A percentile compares a stretch with the other conserved stretches of the same genome.
phyloP scores from a whole-genome alignment of 2,797 vertebrate species.

The Pagetopsis macropterus region DNA sequence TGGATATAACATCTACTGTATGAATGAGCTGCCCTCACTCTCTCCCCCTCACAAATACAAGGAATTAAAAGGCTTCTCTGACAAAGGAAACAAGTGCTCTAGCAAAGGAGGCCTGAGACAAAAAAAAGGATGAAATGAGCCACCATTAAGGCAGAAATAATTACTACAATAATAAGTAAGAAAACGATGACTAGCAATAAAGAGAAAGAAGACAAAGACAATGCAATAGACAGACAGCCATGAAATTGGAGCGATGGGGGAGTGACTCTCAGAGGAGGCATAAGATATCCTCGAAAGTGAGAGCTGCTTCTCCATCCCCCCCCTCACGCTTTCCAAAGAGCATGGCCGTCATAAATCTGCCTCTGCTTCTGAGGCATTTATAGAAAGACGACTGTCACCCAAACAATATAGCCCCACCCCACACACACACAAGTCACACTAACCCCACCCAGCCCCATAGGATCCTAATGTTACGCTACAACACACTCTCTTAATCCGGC shows the following conservation, averaged over 20 bases:
- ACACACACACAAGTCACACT: conserved; percentile 39
- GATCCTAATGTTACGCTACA: conserved; percentile 47
- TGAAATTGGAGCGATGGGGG: conserved; percentile 57
- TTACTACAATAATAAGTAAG: conserved; percentile 16
- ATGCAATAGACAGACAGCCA: conserved; percentile 45
- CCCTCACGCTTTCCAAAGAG: conserved; percentile 58
- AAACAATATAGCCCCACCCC: conserved; percentile 52
- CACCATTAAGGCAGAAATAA: conserved; percentile 18
- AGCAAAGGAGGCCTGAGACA: conserved; percentile 1
- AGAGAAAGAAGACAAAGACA: conserved; percentile 39
- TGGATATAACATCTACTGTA: conserved; percentile 13
- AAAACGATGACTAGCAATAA: conserved; percentile 32
- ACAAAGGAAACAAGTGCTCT: conserved; percentile 46
- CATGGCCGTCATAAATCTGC: conserved; percentile 70
- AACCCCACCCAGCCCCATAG: conserved; percentile 47
- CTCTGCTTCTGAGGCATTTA: conserved; percentile 59
- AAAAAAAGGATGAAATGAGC: neutral
- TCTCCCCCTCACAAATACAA: conserved; percentile 26
- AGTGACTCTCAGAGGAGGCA: conserved; percentile 63
- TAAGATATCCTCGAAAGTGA: conserved; percentile 64
- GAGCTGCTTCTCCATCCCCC: conserved; percentile 64
- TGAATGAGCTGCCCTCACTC: conserved; percentile 18
- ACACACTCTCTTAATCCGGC: conserved; percentile 52
- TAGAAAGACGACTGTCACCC: conserved; percentile 56
- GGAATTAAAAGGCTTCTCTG: conserved; percentile 39